Base-by-base conservation (phyloP, 2,797 vertebrate species). In the Melanotaenia pygmaea region DNA sequence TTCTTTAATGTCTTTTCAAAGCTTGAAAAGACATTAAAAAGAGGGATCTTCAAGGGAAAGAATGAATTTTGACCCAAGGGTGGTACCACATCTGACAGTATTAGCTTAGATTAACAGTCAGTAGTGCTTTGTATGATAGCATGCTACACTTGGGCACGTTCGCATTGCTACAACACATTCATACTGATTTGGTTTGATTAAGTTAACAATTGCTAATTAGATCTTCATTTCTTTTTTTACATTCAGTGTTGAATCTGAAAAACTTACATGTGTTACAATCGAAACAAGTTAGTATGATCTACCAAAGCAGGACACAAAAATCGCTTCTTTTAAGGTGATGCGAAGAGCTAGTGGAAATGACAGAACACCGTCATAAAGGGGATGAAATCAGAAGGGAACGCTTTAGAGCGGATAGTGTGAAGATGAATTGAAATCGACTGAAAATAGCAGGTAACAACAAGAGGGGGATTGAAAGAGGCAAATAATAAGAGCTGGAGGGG, bases 361-460 rank as follows among this genome's bases (percentile, higher is more conserved):
- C 35, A 45, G 30, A 74, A 38, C 60, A 71, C 9, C 43, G 53
- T 59, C 1, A 0, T 4, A n/a, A n/a, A 14, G 35, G 69, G 34
- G 64, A 51, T 51, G 61, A 26, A 5, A 14, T n/a, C 16, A 18
- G 58, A 37, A 34, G 9, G 59, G 18, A 0, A 11, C 61, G n/a
- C 16, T 8, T 20, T 1, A 24, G 11, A 0, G 40, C 10, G 16
- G 4, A 30, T 14, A 28, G 64, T 3, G 2, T n/a, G 38, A 74
- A 57, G 51, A 79, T 66, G 63, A 77, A 69, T 74, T 47, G 16
- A 61, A 78, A 68, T 58, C 22, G 43, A 61, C 43, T 0, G 24
- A 34, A 37, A 57, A 77, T 32, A 34, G 70, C 11, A 53, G 65
- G 80, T 14, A 26, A 34, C 45, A 58, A 70, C 45, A 58, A 70